Percentiles rank a stretch among this genome's conserved stretches.
Evolutionary conservation across 2,113 vertebrate species (phyloP).

Genomic region (Rhinogobius similis): DNA sequence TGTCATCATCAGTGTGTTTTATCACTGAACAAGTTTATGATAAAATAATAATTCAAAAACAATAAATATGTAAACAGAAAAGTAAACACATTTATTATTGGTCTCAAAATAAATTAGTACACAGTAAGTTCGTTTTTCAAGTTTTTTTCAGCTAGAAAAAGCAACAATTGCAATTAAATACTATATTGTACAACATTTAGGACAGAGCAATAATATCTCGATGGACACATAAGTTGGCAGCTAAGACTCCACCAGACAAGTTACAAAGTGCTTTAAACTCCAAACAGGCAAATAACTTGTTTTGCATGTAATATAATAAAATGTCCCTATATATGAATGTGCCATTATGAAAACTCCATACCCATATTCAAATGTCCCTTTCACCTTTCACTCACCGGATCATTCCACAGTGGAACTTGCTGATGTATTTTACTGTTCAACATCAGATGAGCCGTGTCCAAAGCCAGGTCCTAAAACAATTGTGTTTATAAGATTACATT

Average conservation of each 20-base stretch:
- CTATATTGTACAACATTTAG: neutral
- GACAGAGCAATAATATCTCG: neutral
- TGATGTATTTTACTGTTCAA: constrained; percentile 79
- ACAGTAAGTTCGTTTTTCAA: neutral
- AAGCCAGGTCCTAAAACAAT: constrained; percentile 78
- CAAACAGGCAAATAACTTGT: neutral
- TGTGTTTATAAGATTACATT: neutral
- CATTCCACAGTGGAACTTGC: constrained; percentile 81
- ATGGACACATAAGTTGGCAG: neutral
- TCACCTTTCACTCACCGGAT: constrained; percentile 33
- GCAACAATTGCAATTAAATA: neutral
- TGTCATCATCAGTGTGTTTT: neutral
- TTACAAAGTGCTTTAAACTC: neutral
- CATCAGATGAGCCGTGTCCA: constrained; percentile 84
- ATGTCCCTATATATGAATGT: too few relatives aligned
- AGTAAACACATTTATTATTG: neutral
- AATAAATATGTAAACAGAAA: neutral
- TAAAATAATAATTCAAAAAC: too few relatives aligned
- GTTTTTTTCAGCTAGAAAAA: neutral
- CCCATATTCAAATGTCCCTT: too few relatives aligned
- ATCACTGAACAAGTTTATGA: neutral
- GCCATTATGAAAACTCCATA: too few relatives aligned
- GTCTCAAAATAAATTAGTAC: too few relatives aligned
- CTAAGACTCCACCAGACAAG: neutral
- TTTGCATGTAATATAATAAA: neutral